phyloP scores from a whole-genome alignment of 2,113 vertebrate species.

The Heterotilapia buettikoferi region DNA sequence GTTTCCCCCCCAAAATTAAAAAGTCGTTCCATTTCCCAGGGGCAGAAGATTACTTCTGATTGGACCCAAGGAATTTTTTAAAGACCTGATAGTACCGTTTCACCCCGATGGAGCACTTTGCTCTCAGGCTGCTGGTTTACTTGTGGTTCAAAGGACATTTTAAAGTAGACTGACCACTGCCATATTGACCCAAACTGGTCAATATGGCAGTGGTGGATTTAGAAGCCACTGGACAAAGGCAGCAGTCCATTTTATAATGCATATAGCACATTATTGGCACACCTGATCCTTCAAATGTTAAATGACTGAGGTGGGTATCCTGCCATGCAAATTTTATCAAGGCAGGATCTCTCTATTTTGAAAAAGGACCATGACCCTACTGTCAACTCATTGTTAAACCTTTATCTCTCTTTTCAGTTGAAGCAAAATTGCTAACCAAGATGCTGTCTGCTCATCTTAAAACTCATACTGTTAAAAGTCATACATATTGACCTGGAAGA shows the following conservation, averaged over 20 bases:
- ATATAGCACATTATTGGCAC: not conserved
- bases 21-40: too few species aligned
- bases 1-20: too few species aligned
- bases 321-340: not conserved
- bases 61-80: too few species aligned
- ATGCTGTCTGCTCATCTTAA: not conserved
- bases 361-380: not conserved
- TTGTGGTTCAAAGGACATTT: not conserved
- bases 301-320: fast-evolving
- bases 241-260: not conserved
- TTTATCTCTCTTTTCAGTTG: not conserved
- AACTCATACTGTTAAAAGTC: fast-evolving
- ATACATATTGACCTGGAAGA: not conserved
- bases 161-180: too few species aligned
- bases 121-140: not conserved
- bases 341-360: not conserved
- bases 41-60: too few species aligned
- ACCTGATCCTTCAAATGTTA: not conserved
- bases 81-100: too few species aligned
- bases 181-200: too few species aligned
- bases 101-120: not conserved
- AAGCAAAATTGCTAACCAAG: not conserved
- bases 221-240: fast-evolving
- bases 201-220: not conserved
- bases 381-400: not conserved